Base-by-base conservation (phyloP, 2,888 invertebrate species). In the Polydrusus cervinus region DNA sequence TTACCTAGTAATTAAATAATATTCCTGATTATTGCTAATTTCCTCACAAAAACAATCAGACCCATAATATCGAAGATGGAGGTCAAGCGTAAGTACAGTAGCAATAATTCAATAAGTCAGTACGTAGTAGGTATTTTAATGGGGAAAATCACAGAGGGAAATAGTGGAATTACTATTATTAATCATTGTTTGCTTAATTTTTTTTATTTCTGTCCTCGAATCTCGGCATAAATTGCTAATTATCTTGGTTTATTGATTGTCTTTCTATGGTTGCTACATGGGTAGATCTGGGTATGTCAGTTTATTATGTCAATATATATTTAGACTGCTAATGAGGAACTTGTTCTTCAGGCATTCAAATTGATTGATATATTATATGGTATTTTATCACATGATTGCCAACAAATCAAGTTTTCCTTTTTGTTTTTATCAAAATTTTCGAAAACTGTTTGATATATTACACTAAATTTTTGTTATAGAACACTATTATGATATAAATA, bases 131-230 rank as follows among this genome's bases (percentile, higher is more conserved):
- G 43, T 8, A 43, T 43, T 61, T 61, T 61, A 43, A 61, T 61
- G 3, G 20, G 20, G 11, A 61, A 61, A 61, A 40, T 61, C 61
- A 18, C 43, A 61, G n/a, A 14, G 18, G 43, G 38, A 25, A 61
- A 61, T 61, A 61, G 61, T 61, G 14, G 16, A 61, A 61, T 61
- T 16, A 61, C 11, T 43, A 18, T 40, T 53, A 53, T 53, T 53
- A 53, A 25, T 10, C 3, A 53, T 11, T 53, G 53, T 53, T 53
- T 13, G 25, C 25, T 10, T 25, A 53, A 5, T 53, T 53, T 25
- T n/a, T 53, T 53, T 20, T 11, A 40, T 18, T 40, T 3, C 8
- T 61, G 38, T 16, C 2, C 60, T 16, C 14, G 38, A 38, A 60
- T 60, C 34, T 60, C 25, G 34, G 38, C 14, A 16, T 60, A 14